Conservation (phyloP, 2,888 invertebrate species). For the Pycnomerus fuliginosus region DNA sequence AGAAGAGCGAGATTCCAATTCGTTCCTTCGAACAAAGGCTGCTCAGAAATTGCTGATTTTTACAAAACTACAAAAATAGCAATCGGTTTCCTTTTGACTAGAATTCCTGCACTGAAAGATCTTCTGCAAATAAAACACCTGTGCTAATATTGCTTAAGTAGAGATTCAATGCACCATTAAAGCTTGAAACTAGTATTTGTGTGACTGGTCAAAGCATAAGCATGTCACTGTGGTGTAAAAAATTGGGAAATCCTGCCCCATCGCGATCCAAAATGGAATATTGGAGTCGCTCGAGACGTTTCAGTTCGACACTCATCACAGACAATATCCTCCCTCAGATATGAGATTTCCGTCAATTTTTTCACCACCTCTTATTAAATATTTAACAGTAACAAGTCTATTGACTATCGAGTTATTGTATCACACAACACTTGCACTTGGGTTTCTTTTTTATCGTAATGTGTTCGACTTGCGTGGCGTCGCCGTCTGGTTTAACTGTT, state of each 20-base stretch:
- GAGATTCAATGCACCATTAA: constrained; percentile 16
- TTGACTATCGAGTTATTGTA: constrained; percentile 66
- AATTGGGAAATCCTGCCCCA: constrained; percentile 11
- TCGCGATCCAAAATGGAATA: no score
- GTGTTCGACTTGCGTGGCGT: constrained; percentile 79
- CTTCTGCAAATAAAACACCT: not conserved
- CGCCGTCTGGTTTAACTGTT: constrained; percentile 67
- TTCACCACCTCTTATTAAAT: constrained; percentile 23
- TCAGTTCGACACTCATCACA: no score
- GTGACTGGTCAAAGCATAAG: constrained; percentile 30
- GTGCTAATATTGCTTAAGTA: constrained; percentile 18
- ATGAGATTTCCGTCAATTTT: not conserved
- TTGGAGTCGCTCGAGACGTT: constrained; percentile 3
- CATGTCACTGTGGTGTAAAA: constrained; percentile 24
- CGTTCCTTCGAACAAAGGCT: no score
- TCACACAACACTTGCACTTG: constrained; percentile 92
- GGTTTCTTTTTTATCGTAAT: constrained; percentile 93
- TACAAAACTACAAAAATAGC: not conserved
- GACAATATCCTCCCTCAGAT: not conserved
- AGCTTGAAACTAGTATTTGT: constrained; percentile 28
- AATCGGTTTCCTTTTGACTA: not conserved
- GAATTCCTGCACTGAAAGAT: not conserved
- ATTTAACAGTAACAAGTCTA: constrained; percentile 39
- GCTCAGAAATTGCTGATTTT: not conserved
- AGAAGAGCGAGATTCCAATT: no score